Base-by-base conservation (phyloP, 2,888 invertebrate genomes). In the Cacoxenus indagator region DNA sequence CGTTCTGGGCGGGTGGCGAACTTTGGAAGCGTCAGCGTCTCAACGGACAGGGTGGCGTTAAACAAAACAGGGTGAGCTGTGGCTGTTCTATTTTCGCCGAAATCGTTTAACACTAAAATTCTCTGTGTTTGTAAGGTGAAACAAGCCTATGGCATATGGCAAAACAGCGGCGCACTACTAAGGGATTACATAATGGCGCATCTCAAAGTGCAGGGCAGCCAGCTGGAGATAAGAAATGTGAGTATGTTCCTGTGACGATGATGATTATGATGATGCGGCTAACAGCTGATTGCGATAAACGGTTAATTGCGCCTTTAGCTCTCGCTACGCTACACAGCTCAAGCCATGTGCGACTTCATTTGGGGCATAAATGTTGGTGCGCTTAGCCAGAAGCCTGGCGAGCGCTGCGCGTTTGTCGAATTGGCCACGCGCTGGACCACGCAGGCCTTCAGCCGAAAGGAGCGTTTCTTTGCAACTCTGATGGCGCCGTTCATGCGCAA, bases 1-100 rank as follows among this genome's bases (percentile, higher is more conserved):
- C 83, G 0, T 83, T 83, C 67, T 78, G 84, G 22, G 70, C 70
- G 4, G 19, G 62, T 0, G 85, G 78, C 0, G 83, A 83, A 0
- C 70, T 61, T 2, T 90, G 91, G 91, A 89, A 89, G 72, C 82
- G 83, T 1, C 79, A 87, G 5, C 85, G 91, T 37, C 73, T 83
- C 0, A 88, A 89, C 64, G 75, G 89, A n/a, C 88, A 89, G 0
- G 88, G 89, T 0, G 88, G 88, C 4, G 88, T 91, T 22, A 90
- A 90, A 0, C 82, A 86, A 9, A 89, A 87, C 46, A 90, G 89
- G 73, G 87, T 89, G 76, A 67, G 61, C 37, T 37, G 37, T 37
- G 8, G 5, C 8, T 5, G 37, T 1, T 31, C 31, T 31, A 8
- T 31, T 1, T 2, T 37, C 8, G 31, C 37, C 0, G 1, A 37